A percentile compares a stretch with the other conserved stretches of the same genome.
Evolutionary conservation across 2,888 invertebrate species (phyloP).

Genomic region (Incurvaria masculella): DNA sequence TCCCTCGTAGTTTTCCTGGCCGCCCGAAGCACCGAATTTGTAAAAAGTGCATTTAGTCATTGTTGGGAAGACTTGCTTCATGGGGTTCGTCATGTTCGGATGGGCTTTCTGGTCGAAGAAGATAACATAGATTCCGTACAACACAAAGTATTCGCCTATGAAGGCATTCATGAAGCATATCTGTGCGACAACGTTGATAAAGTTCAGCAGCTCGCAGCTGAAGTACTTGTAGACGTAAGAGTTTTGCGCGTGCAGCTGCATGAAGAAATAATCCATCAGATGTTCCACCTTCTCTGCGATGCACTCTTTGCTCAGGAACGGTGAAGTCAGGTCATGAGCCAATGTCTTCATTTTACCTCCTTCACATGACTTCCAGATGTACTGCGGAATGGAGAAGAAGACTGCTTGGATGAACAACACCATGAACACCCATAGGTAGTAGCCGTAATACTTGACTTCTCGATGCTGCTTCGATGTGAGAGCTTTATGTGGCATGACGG

Average conservation of each 20-base stretch:
- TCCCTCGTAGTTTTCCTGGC: neutral
- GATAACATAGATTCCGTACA: constrained; percentile 1
- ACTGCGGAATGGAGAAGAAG: constrained; percentile 2
- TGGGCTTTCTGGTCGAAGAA: neutral
- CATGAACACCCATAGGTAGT: constrained; percentile 1
- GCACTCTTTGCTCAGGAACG: no score
- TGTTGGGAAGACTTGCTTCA: no score
- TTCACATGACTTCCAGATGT: constrained; percentile 2
- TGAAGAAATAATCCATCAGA: no score
- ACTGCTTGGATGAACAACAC: constrained; percentile 3
- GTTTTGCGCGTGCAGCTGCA: no score
- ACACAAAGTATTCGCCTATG: neutral
- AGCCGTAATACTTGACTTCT: constrained; percentile 1
- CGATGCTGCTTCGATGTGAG: no score
- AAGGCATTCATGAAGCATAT: constrained; percentile 1
- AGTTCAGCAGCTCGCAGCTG: neutral
- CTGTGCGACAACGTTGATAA: constrained; percentile 2
- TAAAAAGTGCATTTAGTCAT: no score
- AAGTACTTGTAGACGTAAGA: constrained; percentile 2
- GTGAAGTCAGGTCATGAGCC: no score
- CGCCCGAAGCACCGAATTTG: constrained; percentile 1
- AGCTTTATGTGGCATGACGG: neutral
- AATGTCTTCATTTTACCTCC: neutral
- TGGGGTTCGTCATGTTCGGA: no score
- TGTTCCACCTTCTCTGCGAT: no score